These are phyloP conservation scores for Trematomus bernacchii DNA, from an alignment of 2,797 vertebrate genomes.

Conservation along the genomic window DNA sequence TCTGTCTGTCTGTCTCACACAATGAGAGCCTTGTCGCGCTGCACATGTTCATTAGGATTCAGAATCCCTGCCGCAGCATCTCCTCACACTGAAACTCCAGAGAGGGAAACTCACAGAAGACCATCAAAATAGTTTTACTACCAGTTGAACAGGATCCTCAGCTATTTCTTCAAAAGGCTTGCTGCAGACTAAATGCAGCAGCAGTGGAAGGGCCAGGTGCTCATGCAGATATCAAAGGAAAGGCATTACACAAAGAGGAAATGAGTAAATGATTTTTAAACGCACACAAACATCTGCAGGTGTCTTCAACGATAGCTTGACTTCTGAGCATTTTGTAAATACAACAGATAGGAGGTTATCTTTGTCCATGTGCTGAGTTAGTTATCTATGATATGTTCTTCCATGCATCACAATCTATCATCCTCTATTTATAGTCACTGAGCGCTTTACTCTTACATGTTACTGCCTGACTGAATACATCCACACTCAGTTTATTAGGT, in stretches of 20 bases:
- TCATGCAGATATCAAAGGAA: background rate
- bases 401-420: background rate
- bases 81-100: background rate
- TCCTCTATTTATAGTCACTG: background rate
- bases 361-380: background rate
- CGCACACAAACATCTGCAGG: conserved; percentile 18
- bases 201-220: background rate
- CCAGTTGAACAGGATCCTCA: conserved; percentile 18
- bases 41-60: conserved; percentile 80
- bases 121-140: background rate
- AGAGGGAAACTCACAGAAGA: background rate
- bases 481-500: background rate
- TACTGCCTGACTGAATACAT: background rate
- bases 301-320: conserved; percentile 1
- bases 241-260: conserved; percentile 28
- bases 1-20: conserved; percentile 51
- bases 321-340: background rate
- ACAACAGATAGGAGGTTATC: background rate
- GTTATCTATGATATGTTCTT: background rate
- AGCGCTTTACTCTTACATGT: no score
- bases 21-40: conserved; percentile 79
- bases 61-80: conserved; percentile 42
- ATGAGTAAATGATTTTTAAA: background rate
- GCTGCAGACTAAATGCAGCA: background rate
- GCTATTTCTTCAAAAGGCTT: background rate